These are phyloP conservation scores for Eurystomus gularis DNA, from an alignment of 2,113 vertebrate genomes.

Conservation along the genomic window DNA sequence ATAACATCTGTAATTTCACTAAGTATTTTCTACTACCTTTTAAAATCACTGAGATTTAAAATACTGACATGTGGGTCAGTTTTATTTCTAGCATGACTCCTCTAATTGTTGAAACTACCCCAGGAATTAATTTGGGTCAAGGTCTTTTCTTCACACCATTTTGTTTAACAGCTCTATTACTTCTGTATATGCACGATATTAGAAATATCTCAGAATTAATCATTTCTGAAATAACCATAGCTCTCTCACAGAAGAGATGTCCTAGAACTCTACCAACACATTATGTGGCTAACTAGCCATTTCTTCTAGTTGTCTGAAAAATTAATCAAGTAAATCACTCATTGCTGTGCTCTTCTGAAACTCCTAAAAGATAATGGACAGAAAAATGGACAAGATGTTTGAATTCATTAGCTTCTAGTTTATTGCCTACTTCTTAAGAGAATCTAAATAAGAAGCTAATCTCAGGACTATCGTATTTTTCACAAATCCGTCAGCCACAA, in stretches of 20 bases:
- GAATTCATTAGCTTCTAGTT: conserved; percentile 31
- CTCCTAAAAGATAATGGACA: conserved; percentile 15
- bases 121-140: conserved; percentile 24
- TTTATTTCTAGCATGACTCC: not conserved
- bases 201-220: conserved; percentile 29
- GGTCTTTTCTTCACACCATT: not conserved
- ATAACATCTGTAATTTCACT: not conserved
- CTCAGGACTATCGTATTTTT: not conserved
- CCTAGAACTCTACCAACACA: not conserved
- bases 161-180: conserved; percentile 25
- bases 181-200: not conserved
- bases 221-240: not conserved
- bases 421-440: not conserved
- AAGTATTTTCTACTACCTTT: not conserved
- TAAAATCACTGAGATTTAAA: conserved; percentile 5
- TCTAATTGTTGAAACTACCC: not conserved
- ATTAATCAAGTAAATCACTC: conserved; percentile 45
- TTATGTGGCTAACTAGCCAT: conserved; percentile 15
- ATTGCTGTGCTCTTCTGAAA: conserved; percentile 2
- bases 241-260: not conserved
- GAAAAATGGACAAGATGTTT: conserved; percentile 31
- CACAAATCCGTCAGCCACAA: not conserved
- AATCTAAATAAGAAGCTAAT: conserved; percentile 27
- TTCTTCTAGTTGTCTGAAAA: conserved; percentile 12
- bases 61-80: not conserved